Evolutionary conservation across 1,140 invertebrate species (phyloP), one percentile per base, ranked within the genome.

Genomic region (Maconellicoccus hirsutus): DNA sequence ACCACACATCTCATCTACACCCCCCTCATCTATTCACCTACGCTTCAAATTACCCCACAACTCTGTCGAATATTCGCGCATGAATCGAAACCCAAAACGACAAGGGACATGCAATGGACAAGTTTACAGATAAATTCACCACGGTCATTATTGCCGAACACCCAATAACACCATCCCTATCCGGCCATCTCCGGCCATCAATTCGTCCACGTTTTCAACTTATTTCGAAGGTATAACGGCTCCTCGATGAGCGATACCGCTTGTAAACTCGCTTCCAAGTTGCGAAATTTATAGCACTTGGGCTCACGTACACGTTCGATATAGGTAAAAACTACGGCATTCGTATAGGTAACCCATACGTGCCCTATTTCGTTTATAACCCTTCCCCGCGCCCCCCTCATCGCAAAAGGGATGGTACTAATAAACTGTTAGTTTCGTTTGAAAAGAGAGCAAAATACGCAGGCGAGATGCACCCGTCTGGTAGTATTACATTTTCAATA

Each of bases 401-500:
- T 33, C 29, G 12, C 4, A 33, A 33, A 33, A 33, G n/a, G 12
- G 12, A 16, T 3, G 42, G n/a, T 52, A 52, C 42, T 52, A 52
- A 52, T 52, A 52, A 52, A 52, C 42, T 19, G 42, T 16, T 52
- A 52, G 42, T 33, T 33, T 33, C 29, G 29, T 33, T 52, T 52
- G n/a, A 3, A 52, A 14, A 52, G 3, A 52, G n/a, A 14, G 42
- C 6, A 16, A 16, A 52, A 19, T n/a, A n/a, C n/a, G n/a, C n/a
- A 52, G 16, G n/a, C 10, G 16, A 52, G n/a, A 52, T 8, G n/a
- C 10, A 52, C 42, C 10, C 42, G 42, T 52, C 42, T 52, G n/a
- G 42, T 52, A 19, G 42, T 52, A 52, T 52, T 52, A 52, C 42
- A 19, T 52, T 52, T 52, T 52, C 42, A 52, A 52, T 52, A 52